These are phyloP conservation scores for Geotrupes spiniger DNA, from an alignment of 2,888 invertebrate genomes.

Conservation along the genomic window DNA sequence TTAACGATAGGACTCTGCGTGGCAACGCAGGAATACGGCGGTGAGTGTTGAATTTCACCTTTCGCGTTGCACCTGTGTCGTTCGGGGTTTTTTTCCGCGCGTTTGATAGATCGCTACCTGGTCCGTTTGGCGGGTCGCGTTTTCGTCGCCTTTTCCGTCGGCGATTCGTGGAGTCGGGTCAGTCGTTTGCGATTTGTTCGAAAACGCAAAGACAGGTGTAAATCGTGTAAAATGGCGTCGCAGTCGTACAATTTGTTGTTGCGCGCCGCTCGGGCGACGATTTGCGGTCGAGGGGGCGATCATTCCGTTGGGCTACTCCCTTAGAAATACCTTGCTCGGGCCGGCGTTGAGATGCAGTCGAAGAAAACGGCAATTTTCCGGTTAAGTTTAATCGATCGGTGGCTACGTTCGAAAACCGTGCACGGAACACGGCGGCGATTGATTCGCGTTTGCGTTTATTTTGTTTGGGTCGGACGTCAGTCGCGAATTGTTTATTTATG, in stretches of 20 bases:
- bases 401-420: too few species aligned
- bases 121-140: background rate
- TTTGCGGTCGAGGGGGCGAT: constrained; percentile 7
- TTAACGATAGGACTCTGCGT: constrained; percentile 27
- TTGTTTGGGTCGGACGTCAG: too few species aligned
- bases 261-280: constrained; percentile 22
- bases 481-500: too few species aligned
- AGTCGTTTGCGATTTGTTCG: background rate
- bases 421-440: too few species aligned
- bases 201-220: constrained; percentile 30
- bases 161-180: background rate
- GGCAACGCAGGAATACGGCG: constrained; percentile 27
- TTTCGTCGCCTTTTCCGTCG: background rate
- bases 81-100: background rate
- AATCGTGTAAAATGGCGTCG: constrained; percentile 31
- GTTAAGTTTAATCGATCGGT: background rate
- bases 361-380: background rate
- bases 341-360: background rate
- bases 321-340: background rate
- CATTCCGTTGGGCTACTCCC: constrained; percentile 13
- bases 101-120: too few species aligned
- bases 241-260: constrained; percentile 30
- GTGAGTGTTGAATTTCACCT: constrained; percentile 21
- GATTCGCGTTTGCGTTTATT: too few species aligned
- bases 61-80: background rate